These are phyloP conservation scores for Apodemia hepburni DNA, from an alignment of 2,888 invertebrate species.

Conservation along the genomic window DNA sequence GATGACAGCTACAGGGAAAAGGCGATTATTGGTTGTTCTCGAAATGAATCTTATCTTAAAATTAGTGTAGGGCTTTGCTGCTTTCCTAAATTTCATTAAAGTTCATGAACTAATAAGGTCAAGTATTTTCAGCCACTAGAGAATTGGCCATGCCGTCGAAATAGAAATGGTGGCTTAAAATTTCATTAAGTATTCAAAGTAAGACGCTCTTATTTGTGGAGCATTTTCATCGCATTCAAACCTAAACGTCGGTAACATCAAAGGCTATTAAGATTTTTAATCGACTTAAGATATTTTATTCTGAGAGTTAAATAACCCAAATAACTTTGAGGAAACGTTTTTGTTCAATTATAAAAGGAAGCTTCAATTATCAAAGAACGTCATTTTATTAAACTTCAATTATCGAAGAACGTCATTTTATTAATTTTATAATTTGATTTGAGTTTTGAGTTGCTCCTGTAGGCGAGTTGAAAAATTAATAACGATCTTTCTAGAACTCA, in stretches of 20 bases:
- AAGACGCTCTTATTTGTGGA: background rate
- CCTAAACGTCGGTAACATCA: background rate
- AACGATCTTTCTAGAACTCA: no score
- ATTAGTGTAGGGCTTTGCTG: background rate
- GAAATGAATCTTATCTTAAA: background rate
- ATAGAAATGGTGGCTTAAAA: conserved; percentile 1
- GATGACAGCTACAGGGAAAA: no score
- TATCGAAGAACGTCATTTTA: background rate
- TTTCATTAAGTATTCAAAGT: conserved; percentile 11
- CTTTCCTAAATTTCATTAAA: background rate
- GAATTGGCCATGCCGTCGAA: background rate
- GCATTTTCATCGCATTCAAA: background rate
- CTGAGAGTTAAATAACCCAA: background rate
- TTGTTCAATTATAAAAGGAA: background rate
- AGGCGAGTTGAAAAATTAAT: no score
- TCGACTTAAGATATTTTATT: background rate
- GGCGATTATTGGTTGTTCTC: no score
- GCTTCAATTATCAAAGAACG: background rate
- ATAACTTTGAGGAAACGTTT: background rate
- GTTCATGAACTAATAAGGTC: conserved; percentile 5
- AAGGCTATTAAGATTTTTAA: background rate
- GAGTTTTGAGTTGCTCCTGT: no score
- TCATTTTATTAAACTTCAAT: background rate
- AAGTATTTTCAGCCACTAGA: background rate
- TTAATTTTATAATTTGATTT: no score